Percentiles rank a stretch among this genome's conserved stretches.
These are phyloP conservation scores for Cryptus armator DNA, from an alignment of 2,888 invertebrate species.

Conservation along the genomic window DNA sequence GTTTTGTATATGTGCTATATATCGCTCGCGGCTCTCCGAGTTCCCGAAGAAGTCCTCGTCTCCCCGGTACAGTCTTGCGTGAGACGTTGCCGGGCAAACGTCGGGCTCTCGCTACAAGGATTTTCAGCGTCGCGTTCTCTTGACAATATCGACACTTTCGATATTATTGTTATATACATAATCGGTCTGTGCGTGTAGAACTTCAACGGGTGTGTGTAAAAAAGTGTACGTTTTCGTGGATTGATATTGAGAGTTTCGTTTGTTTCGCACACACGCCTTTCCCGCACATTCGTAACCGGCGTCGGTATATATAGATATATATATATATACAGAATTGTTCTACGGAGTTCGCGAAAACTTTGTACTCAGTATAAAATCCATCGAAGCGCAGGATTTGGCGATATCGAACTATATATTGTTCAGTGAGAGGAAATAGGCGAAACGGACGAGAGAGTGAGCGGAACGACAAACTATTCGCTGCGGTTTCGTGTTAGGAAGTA, in stretches of 20 bases:
- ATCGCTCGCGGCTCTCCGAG: slow-evolving; percentile 33
- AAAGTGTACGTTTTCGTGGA: neutral
- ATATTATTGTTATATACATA: neutral
- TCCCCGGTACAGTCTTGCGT: slow-evolving; percentile 63
- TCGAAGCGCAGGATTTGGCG: slow-evolving; percentile 17
- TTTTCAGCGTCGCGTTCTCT: neutral
- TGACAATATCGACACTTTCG: neutral
- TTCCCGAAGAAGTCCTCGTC: slow-evolving; percentile 67
- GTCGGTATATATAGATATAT: neutral
- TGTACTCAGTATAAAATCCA: neutral
- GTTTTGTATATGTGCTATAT: slow-evolving; percentile 5
- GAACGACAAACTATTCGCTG: slow-evolving; percentile 36
- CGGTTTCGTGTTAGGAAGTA: neutral
- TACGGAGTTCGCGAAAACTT: slow-evolving; percentile 7
- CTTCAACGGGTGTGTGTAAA: neutral
- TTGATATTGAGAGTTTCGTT: neutral
- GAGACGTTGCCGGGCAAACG: slow-evolving; percentile 60
- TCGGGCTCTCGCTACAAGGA: slow-evolving; percentile 31
- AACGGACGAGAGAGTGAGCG: neutral
- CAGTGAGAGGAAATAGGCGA: neutral
- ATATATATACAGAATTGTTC: neutral
- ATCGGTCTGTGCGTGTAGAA: neutral
- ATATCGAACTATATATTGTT: slow-evolving; percentile 39
- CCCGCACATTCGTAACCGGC: neutral
- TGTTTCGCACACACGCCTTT: neutral